These are phyloP conservation scores for Aleiodes alternator DNA, from an alignment of 2,888 invertebrate genomes.

Conservation along the genomic window DNA sequence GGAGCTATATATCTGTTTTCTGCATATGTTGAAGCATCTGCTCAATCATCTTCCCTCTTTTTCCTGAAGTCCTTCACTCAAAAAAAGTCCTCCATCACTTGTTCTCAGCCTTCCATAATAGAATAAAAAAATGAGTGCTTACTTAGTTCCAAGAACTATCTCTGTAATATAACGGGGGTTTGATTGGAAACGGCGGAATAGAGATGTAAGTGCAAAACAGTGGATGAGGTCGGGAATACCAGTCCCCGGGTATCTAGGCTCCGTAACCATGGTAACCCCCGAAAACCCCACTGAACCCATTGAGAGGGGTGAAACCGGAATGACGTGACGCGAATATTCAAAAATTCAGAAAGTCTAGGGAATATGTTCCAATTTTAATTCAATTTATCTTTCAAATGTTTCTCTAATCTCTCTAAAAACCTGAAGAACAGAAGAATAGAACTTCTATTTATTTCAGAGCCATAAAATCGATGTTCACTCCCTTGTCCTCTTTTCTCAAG, in stretches of 20 bases:
- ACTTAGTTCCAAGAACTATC: background rate
- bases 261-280: conserved; percentile 60
- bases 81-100: too few relatives aligned
- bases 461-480: too few relatives aligned
- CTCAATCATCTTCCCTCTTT: too few relatives aligned
- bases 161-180: background rate
- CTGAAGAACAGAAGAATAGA: too few relatives aligned
- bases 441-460: too few relatives aligned
- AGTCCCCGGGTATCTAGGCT: conserved; percentile 63
- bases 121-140: background rate
- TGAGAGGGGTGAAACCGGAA: conserved; percentile 33
- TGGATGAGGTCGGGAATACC: conserved; percentile 44
- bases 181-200: background rate
- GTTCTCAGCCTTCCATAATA: background rate
- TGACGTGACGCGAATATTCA: conserved; percentile 7
- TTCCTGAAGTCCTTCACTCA: too few relatives aligned
- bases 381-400: too few relatives aligned
- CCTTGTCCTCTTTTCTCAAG: too few relatives aligned
- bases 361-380: background rate
- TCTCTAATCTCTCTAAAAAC: too few relatives aligned
- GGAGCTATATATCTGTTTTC: too few relatives aligned
- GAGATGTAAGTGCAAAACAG: conserved; percentile 10
- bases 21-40: too few relatives aligned
- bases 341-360: conserved; percentile 3
- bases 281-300: conserved; percentile 49